Percentiles rank a stretch among this genome's conserved stretches.
These are phyloP conservation scores for Alligator mississippiensis DNA, from an alignment of 2,113 vertebrate species.

Conservation along the genomic window DNA sequence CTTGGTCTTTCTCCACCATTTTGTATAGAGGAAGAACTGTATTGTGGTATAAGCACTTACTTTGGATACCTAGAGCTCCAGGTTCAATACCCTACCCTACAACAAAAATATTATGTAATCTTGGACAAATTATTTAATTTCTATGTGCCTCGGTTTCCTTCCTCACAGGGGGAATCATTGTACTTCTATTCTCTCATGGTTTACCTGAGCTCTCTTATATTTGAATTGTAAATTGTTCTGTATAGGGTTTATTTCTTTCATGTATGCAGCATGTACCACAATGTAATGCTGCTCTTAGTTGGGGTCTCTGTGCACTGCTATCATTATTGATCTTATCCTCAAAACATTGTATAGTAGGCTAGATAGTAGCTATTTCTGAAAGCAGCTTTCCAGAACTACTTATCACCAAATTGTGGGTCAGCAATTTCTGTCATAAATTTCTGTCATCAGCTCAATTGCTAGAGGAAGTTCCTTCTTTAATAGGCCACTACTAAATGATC, in stretches of 20 bases:
- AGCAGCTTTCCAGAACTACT: neutral
- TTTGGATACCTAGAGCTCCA: neutral
- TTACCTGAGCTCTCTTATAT: neutral
- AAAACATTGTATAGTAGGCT: neutral
- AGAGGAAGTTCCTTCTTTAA: neutral
- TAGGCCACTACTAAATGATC: neutral
- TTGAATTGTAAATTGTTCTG: neutral
- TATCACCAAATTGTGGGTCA: neutral
- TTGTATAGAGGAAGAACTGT: neutral
- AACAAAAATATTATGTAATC: neutral
- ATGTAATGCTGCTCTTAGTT: neutral
- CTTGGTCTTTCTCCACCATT: neutral
- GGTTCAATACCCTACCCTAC: neutral
- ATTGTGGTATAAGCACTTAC: neutral
- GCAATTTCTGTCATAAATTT: neutral
- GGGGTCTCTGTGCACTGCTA: neutral
- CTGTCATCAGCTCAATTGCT: neutral
- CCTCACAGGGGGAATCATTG: neutral
- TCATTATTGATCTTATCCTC: neutral
- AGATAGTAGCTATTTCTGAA: neutral
- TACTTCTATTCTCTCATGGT: neutral
- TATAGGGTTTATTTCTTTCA: neutral
- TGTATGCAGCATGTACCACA: neutral
- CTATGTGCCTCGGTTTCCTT: neutral
- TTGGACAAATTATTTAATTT: fast-evolving